Evolutionary conservation across 2,888 invertebrate species (phyloP), one percentile per base, ranked within the genome.

Genomic region (Platycnemis pennipes): DNA sequence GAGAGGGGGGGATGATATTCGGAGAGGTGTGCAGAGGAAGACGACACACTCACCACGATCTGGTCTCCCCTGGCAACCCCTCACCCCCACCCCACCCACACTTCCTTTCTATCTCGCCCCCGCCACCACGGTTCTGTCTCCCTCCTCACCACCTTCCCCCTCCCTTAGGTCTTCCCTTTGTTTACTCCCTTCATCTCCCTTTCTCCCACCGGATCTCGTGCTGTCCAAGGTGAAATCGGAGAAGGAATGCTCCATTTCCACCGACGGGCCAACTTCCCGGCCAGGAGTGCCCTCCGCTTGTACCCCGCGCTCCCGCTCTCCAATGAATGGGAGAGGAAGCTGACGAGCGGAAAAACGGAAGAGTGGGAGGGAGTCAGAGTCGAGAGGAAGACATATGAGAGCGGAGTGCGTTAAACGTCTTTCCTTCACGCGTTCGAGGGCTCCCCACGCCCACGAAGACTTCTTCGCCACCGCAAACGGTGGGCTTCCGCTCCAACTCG

Each of bases 31-130:
- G 22, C 42, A 42, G 63, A 91, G 26, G 26, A 3, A 53, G 1
- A n/a, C 16, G 22, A 45, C 5, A n/a, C 63, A 44, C 63, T 63
- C 56, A 49, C 91, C 69, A n/a, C 63, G 91, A 56, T 44, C n/a
- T 45, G 44, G 56, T 56, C 89, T 89, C 89, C 69, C 91, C 26
- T 91, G 69, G 69, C 63, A 63, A 91, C 91, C 22, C 89, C 91
- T 42, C 26, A n/a, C 46, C 46, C 45, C 22, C 31, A 49, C 49
- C 13, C n/a, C 53, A 7, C 26, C 44, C 87, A 11, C 46, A 26
- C 87, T 11, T 45, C 87, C 46, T 26, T 86, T 44, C 31, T 86
- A 13, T 44, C 86, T 42, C 46, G 5, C 87, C 45, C 22, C 46
- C 77, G 31, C 19, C 77, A 8, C 31, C 5, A 5, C 49, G 49